These are phyloP conservation scores for Bathynomus jamesi DNA, from an alignment of 1,140 invertebrate species.

Conservation along the genomic window DNA sequence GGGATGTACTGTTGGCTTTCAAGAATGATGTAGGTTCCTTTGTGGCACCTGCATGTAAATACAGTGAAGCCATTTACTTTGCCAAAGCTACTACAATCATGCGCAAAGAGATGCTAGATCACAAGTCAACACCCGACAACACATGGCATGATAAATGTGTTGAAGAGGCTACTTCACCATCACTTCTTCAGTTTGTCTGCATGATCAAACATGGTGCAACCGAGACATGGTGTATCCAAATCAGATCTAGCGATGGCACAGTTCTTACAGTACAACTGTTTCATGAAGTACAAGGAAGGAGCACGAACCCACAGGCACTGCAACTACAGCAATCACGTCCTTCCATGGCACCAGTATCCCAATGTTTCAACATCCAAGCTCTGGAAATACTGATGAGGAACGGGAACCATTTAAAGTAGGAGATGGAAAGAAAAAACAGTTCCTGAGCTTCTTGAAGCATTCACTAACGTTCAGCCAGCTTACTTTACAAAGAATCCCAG, in stretches of 20 bases:
- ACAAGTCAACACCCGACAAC: slow-evolving; percentile 2
- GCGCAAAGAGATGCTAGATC: background rate
- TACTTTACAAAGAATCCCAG: no score
- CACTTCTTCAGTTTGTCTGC: background rate
- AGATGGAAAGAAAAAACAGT: background rate
- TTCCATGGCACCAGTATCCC: slow-evolving; percentile 35
- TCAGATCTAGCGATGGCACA: slow-evolving; percentile 2
- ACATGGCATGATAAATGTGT: background rate
- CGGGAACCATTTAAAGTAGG: background rate
- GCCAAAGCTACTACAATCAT: slow-evolving; percentile 14
- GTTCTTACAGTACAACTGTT: slow-evolving; percentile 20
- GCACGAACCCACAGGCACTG: slow-evolving; percentile 4
- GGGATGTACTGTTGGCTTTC: slow-evolving; percentile 13
- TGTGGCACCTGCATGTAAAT: background rate
- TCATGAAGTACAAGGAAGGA: slow-evolving; percentile 2
- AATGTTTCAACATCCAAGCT: slow-evolving; percentile 25
- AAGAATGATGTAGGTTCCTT: slow-evolving; percentile 4
- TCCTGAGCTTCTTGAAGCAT: slow-evolving; percentile 6
- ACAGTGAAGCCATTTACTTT: slow-evolving; percentile 3
- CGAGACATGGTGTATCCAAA: slow-evolving; percentile 1
- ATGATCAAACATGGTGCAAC: slow-evolving; percentile 1
- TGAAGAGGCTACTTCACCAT: background rate
- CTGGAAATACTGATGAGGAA: slow-evolving; percentile 13
- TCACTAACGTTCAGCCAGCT: background rate
- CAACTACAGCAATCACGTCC: slow-evolving; percentile 3